Evolutionary conservation across 2,888 invertebrate species (phyloP).

Genomic region (Stramonita haemastoma): DNA sequence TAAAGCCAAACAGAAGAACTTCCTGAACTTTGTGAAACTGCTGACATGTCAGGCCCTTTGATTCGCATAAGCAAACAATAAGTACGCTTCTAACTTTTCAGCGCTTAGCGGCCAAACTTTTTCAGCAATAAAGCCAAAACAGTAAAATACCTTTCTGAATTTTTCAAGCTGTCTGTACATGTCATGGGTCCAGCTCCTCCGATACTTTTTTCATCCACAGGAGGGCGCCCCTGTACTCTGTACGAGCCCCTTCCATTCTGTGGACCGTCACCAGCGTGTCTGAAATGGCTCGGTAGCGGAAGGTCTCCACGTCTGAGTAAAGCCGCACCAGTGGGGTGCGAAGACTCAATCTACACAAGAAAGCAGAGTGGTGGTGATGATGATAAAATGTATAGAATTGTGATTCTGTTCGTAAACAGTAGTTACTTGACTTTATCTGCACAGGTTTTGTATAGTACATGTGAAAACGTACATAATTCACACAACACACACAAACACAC

Average conservation of each 20-base stretch:
- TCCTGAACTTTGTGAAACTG: too few relatives aligned
- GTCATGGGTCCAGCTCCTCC: slow-evolving; percentile 96
- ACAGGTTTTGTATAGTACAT: too few relatives aligned
- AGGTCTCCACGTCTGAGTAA: slow-evolving; percentile 97
- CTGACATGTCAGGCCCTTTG: too few relatives aligned
- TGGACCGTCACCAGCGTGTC: slow-evolving; percentile 94
- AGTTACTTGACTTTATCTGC: too few relatives aligned
- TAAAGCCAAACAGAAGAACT: too few relatives aligned
- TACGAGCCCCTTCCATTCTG: slow-evolving; percentile 95
- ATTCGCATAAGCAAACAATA: too few relatives aligned
- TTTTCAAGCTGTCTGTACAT: slow-evolving; percentile 95
- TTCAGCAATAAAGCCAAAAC: not conserved
- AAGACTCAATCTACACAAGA: slow-evolving; percentile 83
- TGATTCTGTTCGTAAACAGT: too few relatives aligned
- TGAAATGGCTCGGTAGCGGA: slow-evolving; percentile 93
- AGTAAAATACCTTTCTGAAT: slow-evolving; percentile 88
- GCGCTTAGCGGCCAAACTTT: too few relatives aligned
- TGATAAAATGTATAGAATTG: not conserved
- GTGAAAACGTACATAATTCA: too few relatives aligned
- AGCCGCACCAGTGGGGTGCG: slow-evolving; percentile 87
- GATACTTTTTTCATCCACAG: slow-evolving; percentile 99
- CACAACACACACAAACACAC: too few relatives aligned
- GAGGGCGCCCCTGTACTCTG: slow-evolving; percentile 91
- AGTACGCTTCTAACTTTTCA: too few relatives aligned
- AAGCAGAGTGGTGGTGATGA: not conserved